phyloP scores from a whole-genome alignment of 2,797 vertebrate species.

The Morus bassanus region DNA sequence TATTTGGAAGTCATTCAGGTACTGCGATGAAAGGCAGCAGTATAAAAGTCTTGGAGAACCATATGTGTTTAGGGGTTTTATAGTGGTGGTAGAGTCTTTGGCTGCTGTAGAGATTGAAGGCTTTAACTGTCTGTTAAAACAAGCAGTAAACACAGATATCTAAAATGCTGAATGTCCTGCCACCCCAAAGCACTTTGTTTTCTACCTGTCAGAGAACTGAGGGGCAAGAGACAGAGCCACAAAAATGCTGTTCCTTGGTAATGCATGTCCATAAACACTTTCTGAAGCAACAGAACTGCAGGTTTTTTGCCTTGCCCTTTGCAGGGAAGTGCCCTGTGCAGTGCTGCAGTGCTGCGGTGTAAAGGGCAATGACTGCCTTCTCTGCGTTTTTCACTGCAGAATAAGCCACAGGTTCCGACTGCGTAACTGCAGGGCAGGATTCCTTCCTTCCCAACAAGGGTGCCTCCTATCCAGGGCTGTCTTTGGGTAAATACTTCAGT shows the following conservation, averaged over 20 bases:
- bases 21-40: background rate
- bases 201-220: background rate
- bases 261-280: background rate
- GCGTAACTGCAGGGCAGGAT: background rate
- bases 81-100: background rate
- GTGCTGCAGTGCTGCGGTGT: background rate
- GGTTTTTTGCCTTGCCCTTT: background rate
- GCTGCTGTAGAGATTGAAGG: background rate
- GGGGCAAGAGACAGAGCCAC: background rate
- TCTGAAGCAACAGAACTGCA: background rate
- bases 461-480: background rate
- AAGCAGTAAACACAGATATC: background rate
- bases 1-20: background rate
- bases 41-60: background rate
- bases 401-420: background rate
- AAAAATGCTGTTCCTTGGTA: background rate
- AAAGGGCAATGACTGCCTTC: rapidly evolving
- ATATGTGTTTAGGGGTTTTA: background rate
- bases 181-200: background rate
- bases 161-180: background rate
- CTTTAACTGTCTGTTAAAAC: background rate
- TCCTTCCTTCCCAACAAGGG: background rate
- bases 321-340: background rate
- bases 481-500: background rate
- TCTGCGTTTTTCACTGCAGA: background rate